Conservation (phyloP, 2,113 vertebrate species). For the Motacilla tschutschensis region DNA sequence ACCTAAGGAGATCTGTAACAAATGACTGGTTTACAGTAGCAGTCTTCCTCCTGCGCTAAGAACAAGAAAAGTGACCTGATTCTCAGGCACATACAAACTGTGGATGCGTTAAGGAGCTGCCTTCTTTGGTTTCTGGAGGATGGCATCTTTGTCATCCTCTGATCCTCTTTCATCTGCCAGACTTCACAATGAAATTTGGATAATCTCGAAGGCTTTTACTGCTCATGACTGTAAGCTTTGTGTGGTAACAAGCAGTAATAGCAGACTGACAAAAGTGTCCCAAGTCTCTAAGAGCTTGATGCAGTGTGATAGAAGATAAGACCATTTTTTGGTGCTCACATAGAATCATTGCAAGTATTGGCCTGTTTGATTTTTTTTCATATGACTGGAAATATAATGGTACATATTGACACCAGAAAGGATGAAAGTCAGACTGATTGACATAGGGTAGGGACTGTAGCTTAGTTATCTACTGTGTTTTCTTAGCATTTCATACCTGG, state of each 20-base stretch:
- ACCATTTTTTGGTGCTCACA: neutral
- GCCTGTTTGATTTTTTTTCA: neutral
- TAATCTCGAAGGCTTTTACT: neutral
- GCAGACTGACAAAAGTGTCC: neutral
- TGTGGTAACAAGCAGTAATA: neutral
- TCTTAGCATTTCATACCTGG: neutral
- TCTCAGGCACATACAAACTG: neutral
- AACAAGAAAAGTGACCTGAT: neutral
- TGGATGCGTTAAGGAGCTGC: neutral
- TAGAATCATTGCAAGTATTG: neutral
- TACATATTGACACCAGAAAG: neutral
- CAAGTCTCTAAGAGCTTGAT: neutral
- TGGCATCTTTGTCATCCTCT: neutral
- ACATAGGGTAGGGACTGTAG: neutral
- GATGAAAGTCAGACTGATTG: neutral
- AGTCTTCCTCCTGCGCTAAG: neutral
- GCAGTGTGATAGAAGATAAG: neutral
- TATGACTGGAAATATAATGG: neutral
- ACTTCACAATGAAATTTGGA: neutral
- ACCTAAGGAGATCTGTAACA: neutral
- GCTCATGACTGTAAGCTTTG: neutral
- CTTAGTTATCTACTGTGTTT: neutral
- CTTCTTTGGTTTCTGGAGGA: neutral
- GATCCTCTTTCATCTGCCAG: neutral
- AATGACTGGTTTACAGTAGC: neutral